Percentiles rank a stretch among this genome's conserved stretches.
These are phyloP conservation scores for Epicauta chinensis DNA, from an alignment of 1,140 invertebrate species.

Conservation along the genomic window DNA sequence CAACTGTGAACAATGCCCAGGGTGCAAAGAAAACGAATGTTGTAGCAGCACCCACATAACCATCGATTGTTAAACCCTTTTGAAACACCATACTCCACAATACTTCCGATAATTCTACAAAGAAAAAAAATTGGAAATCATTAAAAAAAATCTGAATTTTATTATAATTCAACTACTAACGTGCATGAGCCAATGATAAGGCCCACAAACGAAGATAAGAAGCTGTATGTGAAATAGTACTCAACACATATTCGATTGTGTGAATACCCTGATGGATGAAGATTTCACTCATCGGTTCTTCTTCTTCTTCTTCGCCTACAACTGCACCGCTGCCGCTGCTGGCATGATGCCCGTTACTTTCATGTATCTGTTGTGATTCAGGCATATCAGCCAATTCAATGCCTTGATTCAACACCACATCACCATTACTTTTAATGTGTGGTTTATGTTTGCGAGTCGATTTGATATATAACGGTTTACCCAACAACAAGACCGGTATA, in stretches of 20 bases:
- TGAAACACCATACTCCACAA: constrained; percentile 82
- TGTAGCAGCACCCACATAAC: constrained; percentile 52
- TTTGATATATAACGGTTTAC: constrained; percentile 77
- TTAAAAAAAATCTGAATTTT: not conserved
- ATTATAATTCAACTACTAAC: constrained; percentile 48
- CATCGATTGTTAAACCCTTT: constrained; percentile 56
- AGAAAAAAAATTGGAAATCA: constrained; percentile 1
- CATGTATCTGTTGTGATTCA: constrained; percentile 13
- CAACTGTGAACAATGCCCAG: constrained; percentile 82
- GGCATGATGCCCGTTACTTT: constrained; percentile 25
- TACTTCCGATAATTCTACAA: constrained; percentile 83
- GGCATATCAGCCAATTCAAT: too few relatives aligned
- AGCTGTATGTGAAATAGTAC: constrained; percentile 93
- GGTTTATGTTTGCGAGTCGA: constrained; percentile 28
- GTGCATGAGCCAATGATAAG: constrained; percentile 87
- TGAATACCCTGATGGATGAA: constrained; percentile 93
- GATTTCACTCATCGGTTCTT: constrained; percentile 76
- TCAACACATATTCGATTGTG: constrained; percentile 94
- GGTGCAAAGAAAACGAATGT: constrained; percentile 74
- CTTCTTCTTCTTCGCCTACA: constrained; percentile 52
- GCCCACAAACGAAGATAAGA: constrained; percentile 96
- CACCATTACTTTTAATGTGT: too few relatives aligned
- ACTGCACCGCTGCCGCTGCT: too few relatives aligned
- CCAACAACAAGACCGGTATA: constrained; percentile 87
- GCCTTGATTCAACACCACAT: too few relatives aligned